A percentile compares a stretch with the other conserved stretches of the same genome.
Conservation (phyloP, 2,113 vertebrate species). For the Eretmochelys imbricata region DNA sequence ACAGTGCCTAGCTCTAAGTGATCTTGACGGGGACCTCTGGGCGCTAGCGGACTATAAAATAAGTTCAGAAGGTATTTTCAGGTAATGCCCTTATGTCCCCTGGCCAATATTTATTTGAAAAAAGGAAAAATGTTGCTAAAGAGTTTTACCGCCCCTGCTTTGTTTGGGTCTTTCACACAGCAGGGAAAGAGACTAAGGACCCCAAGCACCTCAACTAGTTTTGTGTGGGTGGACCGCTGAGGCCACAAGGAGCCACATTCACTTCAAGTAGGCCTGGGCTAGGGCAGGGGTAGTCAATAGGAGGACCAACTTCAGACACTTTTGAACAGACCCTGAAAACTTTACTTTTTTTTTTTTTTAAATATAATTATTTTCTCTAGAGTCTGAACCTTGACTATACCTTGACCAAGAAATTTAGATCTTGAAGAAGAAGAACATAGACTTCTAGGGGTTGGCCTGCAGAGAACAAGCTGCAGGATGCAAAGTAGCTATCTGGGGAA, state of each 20-base stretch:
- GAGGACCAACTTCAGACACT: too few species aligned
- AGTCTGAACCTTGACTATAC: too few species aligned
- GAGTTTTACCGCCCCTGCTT: neutral
- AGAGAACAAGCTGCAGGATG: neutral
- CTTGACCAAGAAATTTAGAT: too few species aligned
- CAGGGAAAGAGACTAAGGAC: neutral
- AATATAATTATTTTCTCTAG: too few species aligned
- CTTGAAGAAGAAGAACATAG: too few species aligned
- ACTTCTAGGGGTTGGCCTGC: neutral
- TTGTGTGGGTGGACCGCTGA: neutral
- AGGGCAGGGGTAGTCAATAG: too few species aligned
- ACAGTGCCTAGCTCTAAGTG: too few species aligned
- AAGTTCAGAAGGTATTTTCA: neutral
- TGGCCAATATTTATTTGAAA: neutral
- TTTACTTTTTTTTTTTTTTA: too few species aligned
- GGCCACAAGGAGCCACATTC: neutral
- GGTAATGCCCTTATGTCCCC: fast-evolving
- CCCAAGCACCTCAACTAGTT: neutral
- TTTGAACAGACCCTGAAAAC: too few species aligned
- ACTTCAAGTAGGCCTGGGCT: too few species aligned
- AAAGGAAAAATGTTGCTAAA: neutral
- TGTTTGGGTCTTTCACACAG: neutral
- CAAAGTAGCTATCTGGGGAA: neutral
- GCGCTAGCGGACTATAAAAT: neutral
- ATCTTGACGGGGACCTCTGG: neutral